Conservation (phyloP, 2,113 vertebrate species). For the Nothocercus julius region DNA sequence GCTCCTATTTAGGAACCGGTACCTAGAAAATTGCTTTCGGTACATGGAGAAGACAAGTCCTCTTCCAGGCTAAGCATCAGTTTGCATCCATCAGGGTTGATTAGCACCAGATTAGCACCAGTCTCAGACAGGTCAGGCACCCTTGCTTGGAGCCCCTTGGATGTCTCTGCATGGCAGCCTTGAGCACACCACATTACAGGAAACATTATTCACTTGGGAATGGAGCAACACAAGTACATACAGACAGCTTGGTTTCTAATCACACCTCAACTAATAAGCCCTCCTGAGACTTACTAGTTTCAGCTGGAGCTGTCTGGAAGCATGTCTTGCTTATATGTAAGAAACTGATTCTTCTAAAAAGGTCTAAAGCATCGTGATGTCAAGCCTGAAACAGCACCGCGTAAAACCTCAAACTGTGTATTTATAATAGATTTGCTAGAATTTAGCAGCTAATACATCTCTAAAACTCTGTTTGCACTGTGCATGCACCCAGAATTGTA, state of each 20-base stretch:
- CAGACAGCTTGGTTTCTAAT: constrained; percentile 53
- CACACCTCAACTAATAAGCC: constrained; percentile 63
- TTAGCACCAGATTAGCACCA: not conserved
- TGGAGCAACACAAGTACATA: not conserved
- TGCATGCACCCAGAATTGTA: not conserved
- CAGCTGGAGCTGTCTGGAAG: constrained; percentile 47
- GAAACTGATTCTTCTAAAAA: constrained; percentile 14
- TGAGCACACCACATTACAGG: not conserved
- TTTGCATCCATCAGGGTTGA: fast-evolving
- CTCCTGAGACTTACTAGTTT: constrained; percentile 55
- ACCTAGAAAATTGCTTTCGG: not conserved
- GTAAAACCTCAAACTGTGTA: constrained; percentile 10
- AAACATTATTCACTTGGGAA: constrained; percentile 42
- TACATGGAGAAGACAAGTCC: not conserved
- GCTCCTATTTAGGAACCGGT: not conserved
- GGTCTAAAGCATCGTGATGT: not conserved
- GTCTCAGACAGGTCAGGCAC: not conserved
- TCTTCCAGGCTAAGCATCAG: not conserved
- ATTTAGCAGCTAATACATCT: not conserved
- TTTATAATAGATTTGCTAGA: constrained; percentile 1
- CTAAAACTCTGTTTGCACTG: not conserved
- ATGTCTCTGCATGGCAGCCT: not conserved
- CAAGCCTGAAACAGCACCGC: constrained; percentile 14
- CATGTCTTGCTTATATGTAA: not conserved
- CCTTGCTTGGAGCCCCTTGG: not conserved